Conservation (phyloP, 2,888 invertebrate genomes). For the Tribolium freemani region DNA sequence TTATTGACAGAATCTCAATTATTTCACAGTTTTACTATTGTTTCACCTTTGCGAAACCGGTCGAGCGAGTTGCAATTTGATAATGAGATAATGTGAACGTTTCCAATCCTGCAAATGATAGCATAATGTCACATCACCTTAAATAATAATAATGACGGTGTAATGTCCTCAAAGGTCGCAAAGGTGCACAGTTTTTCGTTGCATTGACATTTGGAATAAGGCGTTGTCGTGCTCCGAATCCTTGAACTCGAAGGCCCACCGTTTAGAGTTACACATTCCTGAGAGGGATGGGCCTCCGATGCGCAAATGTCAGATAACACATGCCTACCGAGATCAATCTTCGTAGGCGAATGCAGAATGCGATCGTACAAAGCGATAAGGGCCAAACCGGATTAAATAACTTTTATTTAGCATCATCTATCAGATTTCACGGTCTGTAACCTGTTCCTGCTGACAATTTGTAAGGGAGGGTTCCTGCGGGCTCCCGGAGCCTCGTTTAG, state of each 20-base stretch:
- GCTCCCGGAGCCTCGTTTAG: not conserved
- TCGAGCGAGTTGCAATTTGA: not conserved
- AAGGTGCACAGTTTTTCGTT: not conserved
- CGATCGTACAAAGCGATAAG: constrained; percentile 50
- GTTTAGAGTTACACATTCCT: constrained; percentile 40
- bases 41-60: not conserved
- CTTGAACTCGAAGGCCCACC: constrained; percentile 40
- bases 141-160: not conserved
- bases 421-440: constrained; percentile 49
- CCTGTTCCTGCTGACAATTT: constrained; percentile 43
- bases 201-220: constrained; percentile 19
- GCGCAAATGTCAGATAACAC: constrained; percentile 53
- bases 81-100: not conserved
- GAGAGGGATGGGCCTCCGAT: constrained; percentile 51
- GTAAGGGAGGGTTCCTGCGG: constrained; percentile 10
- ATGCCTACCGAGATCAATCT: constrained; percentile 55
- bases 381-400: constrained; percentile 48
- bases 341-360: constrained; percentile 56
- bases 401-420: constrained; percentile 52
- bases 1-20: not conserved
- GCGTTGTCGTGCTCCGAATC: constrained; percentile 26
- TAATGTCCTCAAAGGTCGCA: constrained; percentile 5
- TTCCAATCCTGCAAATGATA: not conserved
- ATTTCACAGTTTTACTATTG: not conserved
- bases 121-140: not conserved